Percentiles rank a stretch among this genome's conserved stretches.
phyloP scores from a whole-genome alignment of 2,888 invertebrate species.

The Dorcus parallelipipedus region DNA sequence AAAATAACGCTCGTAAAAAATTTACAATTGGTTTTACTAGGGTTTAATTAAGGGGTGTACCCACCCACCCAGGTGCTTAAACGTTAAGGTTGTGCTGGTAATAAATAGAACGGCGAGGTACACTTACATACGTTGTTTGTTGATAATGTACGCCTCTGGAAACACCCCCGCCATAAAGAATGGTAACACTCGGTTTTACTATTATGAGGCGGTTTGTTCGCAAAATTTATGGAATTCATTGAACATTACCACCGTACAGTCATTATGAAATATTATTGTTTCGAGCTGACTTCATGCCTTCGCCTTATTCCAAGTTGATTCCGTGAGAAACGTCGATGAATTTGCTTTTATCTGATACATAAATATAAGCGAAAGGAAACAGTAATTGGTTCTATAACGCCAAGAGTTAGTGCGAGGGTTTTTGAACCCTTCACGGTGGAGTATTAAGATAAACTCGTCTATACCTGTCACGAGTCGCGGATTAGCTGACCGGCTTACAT shows the following conservation, averaged over 20 bases:
- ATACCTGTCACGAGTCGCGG: constrained; percentile 26
- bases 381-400: constrained; percentile 22
- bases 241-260: too few species aligned
- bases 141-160: background rate
- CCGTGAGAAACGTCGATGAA: constrained; percentile 15
- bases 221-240: too few species aligned
- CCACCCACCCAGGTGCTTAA: background rate
- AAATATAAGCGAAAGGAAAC: constrained; percentile 18
- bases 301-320: background rate
- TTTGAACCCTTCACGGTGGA: constrained; percentile 21
- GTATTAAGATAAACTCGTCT: constrained; percentile 22
- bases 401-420: constrained; percentile 15
- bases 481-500: constrained; percentile 28
- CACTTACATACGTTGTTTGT: background rate
- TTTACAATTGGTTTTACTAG: background rate
- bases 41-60: background rate
- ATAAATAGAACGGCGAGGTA: background rate
- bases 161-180: background rate
- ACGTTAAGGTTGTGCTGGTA: background rate
- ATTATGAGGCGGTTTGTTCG: too few species aligned
- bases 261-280: too few species aligned
- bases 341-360: constrained; percentile 5
- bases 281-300: too few species aligned
- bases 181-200: background rate
- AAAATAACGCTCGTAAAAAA: too few species aligned